Evolutionary conservation across 2,113 vertebrate genomes (phyloP), one percentile per base, ranked within the genome.

Genomic region (Silurus asotus): DNA sequence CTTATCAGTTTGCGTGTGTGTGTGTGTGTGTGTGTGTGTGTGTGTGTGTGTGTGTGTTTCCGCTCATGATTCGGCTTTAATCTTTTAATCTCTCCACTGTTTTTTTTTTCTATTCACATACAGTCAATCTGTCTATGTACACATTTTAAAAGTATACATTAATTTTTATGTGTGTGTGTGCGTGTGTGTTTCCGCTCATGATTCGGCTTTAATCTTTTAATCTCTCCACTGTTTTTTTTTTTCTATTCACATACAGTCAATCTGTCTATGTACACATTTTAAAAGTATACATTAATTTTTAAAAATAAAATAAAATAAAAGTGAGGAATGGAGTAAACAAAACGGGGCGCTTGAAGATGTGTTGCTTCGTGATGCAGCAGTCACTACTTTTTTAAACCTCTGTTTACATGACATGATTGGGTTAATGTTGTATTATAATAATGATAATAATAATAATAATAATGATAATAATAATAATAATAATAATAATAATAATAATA

Each of bases 1-100:
- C 49, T 76, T 11, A 76, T 76, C 74, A 9, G 37, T 72, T 6
- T 72, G 69, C 19, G 69, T 48, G 69, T 20, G 69, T 17, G 37
- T 19, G 69, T 19, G 28, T 70, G 14, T 45, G 28, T 70, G 28
- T 70, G 13, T 70, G 28, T 45, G 6, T 37, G 65, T 67, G 25
- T 23, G 65, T 67, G 25, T 67, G n/a, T 67, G 23, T 65, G n/a
- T 65, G n/a, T 67, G 64, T 25, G 64, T 69, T 75, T 75, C 45
- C 48, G 72, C 19, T 75, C 5, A 23, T 51, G 48, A 23, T 19
- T 72, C 37, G 69, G 69, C 37, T 72, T 37, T 37, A 48, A 72
- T 75, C 48, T 75, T n/a, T 75, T 20, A 72, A 72, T 72, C 69
- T 72, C 69, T 72, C 45, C 69, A 20, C 69, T 49, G 17, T 11